Percentiles rank a stretch among this genome's conserved stretches.
phyloP scores from a whole-genome alignment of 2,888 invertebrate species.

The Lypha dubia region DNA sequence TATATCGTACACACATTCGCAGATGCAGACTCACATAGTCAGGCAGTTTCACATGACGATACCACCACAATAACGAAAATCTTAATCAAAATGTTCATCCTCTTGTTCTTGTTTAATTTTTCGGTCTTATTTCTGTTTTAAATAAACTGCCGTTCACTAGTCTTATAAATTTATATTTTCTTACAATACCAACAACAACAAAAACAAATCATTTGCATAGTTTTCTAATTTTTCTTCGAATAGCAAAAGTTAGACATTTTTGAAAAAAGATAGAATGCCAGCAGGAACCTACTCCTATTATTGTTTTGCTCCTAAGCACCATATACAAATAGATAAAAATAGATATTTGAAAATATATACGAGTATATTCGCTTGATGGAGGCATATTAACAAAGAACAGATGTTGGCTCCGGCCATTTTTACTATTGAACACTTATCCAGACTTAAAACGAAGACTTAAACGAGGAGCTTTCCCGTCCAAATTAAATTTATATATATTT shows the following conservation, averaged over 20 bases:
- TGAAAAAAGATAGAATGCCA: background rate
- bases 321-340: background rate
- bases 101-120: background rate
- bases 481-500: too few relatives aligned
- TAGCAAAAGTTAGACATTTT: too few relatives aligned
- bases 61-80: conserved; percentile 21
- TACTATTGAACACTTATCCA: too few relatives aligned
- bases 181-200: conserved; percentile 3
- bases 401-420: too few relatives aligned
- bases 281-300: background rate
- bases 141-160: conserved; percentile 25
- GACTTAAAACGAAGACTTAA: too few relatives aligned
- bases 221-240: background rate
- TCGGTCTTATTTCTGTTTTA: conserved; percentile 1
- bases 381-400: too few relatives aligned
- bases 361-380: too few relatives aligned
- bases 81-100: conserved; percentile 26
- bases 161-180: conserved; percentile 31
- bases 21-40: too few relatives aligned
- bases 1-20: background rate
- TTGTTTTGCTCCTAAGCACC: too few relatives aligned
- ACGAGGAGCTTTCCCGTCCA: too few relatives aligned
- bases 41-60: too few relatives aligned
- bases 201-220: conserved; percentile 30
- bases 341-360: too few relatives aligned